phyloP scores from a whole-genome alignment of 1,140 invertebrate genomes.

The Tenebrio molitor region DNA sequence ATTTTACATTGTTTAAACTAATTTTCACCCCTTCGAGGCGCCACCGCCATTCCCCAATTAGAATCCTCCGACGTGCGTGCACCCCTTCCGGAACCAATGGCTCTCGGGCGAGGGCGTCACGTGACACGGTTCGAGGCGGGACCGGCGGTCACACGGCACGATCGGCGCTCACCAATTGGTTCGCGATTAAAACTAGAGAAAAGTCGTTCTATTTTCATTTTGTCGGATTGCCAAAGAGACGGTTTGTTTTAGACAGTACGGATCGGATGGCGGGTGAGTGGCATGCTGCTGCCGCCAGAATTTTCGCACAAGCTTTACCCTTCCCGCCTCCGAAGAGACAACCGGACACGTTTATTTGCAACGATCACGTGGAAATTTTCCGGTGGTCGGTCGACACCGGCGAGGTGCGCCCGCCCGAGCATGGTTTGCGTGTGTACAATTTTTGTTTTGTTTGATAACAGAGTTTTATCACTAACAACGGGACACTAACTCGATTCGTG shows the following conservation, averaged over 20 bases:
- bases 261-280: conserved; percentile 54
- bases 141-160: too few relatives aligned
- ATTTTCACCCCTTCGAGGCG: conserved; percentile 44
- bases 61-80: not conserved
- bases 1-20: conserved; percentile 2
- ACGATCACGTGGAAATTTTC: not conserved
- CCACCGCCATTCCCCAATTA: conserved; percentile 16
- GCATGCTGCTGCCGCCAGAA: conserved; percentile 65
- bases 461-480: conserved; percentile 2
- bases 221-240: conserved; percentile 6
- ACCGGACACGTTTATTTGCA: not conserved
- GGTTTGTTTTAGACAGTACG: conserved; percentile 3
- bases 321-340: conserved; percentile 1
- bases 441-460: not conserved
- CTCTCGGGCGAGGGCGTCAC: too few relatives aligned
- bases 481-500: conserved; percentile 10
- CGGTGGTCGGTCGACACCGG: not conserved
- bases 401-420: not conserved
- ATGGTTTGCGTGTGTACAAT: conserved; percentile 13
- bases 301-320: conserved; percentile 68
- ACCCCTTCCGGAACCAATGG: too few relatives aligned
- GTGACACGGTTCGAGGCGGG: too few relatives aligned
- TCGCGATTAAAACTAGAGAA: too few relatives aligned
- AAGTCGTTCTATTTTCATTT: too few relatives aligned
- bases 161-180: too few relatives aligned